These are phyloP conservation scores for Vesta saturnalis DNA, from an alignment of 2,888 invertebrate species.

Conservation along the genomic window DNA sequence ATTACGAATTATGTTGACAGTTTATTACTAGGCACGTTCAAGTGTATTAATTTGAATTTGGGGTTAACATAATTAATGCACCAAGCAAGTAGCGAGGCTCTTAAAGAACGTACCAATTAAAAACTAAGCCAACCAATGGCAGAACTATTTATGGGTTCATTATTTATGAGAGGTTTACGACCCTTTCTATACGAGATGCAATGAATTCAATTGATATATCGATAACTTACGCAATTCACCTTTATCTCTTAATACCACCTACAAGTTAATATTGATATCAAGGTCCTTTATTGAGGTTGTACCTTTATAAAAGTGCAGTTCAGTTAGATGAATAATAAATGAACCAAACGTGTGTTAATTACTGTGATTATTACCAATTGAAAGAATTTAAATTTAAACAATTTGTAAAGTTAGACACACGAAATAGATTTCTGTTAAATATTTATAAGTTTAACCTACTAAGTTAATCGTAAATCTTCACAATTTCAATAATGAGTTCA, in stretches of 20 bases:
- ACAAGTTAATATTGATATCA: conserved; percentile 29
- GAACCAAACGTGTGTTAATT: neutral
- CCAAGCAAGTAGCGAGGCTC: neutral
- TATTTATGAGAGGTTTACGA: conserved; percentile 28
- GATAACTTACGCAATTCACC: conserved; percentile 21
- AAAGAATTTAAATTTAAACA: neutral
- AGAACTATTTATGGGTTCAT: conserved; percentile 23
- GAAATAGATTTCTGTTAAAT: no score
- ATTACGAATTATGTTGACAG: neutral
- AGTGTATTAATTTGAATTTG: conserved; percentile 16
- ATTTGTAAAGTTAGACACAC: neutral
- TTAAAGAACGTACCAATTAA: conserved; percentile 18
- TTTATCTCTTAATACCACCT: conserved; percentile 28
- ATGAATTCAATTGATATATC: conserved; percentile 18
- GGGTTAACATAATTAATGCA: conserved; percentile 20
- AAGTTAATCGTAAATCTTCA: no score
- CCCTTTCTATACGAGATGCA: conserved; percentile 25
- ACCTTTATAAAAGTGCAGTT: conserved; percentile 16
- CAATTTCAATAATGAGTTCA: no score
- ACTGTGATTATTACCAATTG: neutral
- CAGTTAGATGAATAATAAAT: conserved; percentile 5
- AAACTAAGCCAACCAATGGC: conserved; percentile 15
- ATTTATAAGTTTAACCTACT: no score
- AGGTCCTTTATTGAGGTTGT: conserved; percentile 20
- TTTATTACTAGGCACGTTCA: neutral